A percentile compares a stretch with the other conserved stretches of the same genome.
Conservation (phyloP, 2,888 invertebrate species). For the Macaria liturata region DNA sequence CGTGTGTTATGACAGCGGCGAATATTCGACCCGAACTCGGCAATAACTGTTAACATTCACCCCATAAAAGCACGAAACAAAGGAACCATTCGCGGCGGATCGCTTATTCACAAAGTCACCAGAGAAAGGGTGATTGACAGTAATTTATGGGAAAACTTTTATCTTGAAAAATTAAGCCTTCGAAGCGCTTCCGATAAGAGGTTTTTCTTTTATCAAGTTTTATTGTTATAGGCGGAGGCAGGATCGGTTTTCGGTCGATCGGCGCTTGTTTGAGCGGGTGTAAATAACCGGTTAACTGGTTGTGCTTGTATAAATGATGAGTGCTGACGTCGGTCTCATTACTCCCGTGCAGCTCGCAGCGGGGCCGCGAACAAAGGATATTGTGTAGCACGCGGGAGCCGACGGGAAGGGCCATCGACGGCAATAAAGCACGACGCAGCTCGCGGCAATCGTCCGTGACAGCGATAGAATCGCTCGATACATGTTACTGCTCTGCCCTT, state of each 20-base stretch:
- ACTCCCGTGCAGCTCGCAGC: constrained; percentile 43
- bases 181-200: constrained; percentile 22
- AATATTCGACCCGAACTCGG: constrained; percentile 22
- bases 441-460: constrained; percentile 22
- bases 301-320: constrained; percentile 44
- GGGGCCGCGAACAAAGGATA: constrained; percentile 52
- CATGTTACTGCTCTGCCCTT: constrained; percentile 21
- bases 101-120: constrained; percentile 29
- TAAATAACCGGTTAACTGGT: constrained; percentile 22
- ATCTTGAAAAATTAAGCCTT: constrained; percentile 33
- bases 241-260: constrained; percentile 13
- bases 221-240: constrained; percentile 16
- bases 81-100: constrained; percentile 28
- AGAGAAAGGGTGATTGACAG: constrained; percentile 30
- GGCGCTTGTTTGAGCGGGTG: constrained; percentile 17
- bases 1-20: constrained; percentile 26
- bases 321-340: constrained; percentile 45
- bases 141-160: constrained; percentile 34
- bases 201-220: constrained; percentile 18
- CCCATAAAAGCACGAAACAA: constrained; percentile 28
- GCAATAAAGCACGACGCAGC: constrained; percentile 26
- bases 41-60: constrained; percentile 27
- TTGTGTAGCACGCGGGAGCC: constrained; percentile 44
- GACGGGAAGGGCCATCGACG: constrained; percentile 34
- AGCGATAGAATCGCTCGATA: constrained; percentile 21